phyloP scores from a whole-genome alignment of 2,113 vertebrate species.

The Gymnorhina tibicen region DNA sequence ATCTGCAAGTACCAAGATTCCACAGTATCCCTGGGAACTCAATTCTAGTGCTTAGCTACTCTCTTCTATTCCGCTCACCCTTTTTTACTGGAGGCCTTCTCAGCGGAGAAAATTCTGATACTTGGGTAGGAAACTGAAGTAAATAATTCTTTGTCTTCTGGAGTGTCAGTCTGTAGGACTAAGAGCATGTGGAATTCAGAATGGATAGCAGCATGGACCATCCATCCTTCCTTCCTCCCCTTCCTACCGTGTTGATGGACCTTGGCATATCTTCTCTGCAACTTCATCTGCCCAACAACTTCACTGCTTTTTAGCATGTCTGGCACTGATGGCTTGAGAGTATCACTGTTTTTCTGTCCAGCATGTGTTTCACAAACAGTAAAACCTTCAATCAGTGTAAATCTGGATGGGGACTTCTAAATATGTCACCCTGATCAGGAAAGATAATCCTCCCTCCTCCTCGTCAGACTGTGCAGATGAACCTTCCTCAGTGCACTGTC shows the following conservation, averaged over 20 bases:
- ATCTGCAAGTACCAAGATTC: not conserved
- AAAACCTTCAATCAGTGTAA: not conserved
- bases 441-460: not conserved
- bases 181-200: not conserved
- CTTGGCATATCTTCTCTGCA: not conserved
- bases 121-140: not conserved
- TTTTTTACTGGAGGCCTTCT: not conserved
- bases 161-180: not conserved
- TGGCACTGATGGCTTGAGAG: not conserved
- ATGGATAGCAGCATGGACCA: not conserved
- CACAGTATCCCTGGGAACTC: not conserved
- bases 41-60: not conserved
- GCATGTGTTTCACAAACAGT: not conserved
- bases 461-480: not conserved
- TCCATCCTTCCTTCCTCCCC: not conserved
- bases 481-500: not conserved
- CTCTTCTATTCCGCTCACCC: not conserved
- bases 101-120: not conserved
- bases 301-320: conserved; percentile 2
- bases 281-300: not conserved
- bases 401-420: not conserved
- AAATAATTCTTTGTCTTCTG: not conserved
- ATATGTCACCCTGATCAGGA: not conserved
- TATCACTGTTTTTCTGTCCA: not conserved
- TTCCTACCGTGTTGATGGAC: not conserved